Conservation (phyloP, 2,113 vertebrate genomes). For the Tyto alba region DNA sequence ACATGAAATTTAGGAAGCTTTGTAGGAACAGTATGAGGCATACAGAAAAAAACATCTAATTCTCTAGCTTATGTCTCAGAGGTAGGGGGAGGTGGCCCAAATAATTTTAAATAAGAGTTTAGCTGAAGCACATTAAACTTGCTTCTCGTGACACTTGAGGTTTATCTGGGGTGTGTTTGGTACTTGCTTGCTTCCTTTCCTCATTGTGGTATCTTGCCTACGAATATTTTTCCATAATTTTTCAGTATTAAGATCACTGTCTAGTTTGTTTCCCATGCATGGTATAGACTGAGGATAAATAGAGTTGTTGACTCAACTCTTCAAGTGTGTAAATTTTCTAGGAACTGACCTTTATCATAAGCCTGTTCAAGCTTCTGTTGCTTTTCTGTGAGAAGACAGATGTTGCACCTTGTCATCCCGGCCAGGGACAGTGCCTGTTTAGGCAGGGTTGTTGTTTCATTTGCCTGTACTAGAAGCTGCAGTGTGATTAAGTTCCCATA, state of each 20-base stretch:
- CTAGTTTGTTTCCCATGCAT: not conserved
- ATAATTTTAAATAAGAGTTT: not conserved
- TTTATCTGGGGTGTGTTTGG: not conserved
- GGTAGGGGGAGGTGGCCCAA: not conserved
- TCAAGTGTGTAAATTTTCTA: not conserved
- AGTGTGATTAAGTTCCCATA: not conserved
- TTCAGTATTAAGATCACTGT: not conserved
- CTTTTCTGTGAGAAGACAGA: not conserved
- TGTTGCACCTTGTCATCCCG: not conserved
- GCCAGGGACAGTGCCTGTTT: not conserved
- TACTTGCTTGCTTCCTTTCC: not conserved
- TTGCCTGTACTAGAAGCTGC: not conserved
- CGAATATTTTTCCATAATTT: not conserved
- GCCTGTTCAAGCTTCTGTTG: not conserved
- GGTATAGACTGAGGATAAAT: not conserved
- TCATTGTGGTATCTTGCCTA: rapidly evolving
- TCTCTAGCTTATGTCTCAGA: not conserved
- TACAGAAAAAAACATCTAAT: not conserved
- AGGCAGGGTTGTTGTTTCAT: not conserved
- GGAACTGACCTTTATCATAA: not conserved
- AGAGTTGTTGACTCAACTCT: not conserved
- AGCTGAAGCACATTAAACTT: not conserved
- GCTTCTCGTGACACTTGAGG: not conserved
- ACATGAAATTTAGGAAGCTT: not conserved
- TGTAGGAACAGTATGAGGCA: not conserved